Base-by-base conservation (phyloP, 2,888 invertebrate species). In the Argyresthia goedartella region DNA sequence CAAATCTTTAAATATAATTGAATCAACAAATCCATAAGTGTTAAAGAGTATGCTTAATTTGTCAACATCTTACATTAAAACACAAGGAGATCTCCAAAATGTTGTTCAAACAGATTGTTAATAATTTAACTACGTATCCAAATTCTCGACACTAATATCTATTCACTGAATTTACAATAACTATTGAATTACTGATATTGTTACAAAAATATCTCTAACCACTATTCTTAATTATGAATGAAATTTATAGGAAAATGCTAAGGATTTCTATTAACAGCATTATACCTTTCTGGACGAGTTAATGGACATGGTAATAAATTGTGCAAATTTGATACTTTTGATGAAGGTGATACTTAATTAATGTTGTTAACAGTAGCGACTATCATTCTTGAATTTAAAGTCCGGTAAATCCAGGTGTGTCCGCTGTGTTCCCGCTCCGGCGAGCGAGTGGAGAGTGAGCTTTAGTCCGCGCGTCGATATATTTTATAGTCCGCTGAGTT, bases 151-250 rank as follows among this genome's bases (percentile, higher is more conserved):
- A 59, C 58, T 58, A 62, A 57, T 60, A 68, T n/a, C 50, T 42
- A 65, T 66, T 64, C 66, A 71, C 65, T 60, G 66, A 67, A 60
- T 71, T 76, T 68, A 74, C 67, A 73, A 71, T 68, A 75, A 66
- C 74, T 81, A 80, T 74, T 69, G 75, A 80, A 76, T 76, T 44
- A 72, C 52, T 55, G 54, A 76, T 74, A 79, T 77, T 81, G 81
- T 84, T 85, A 85, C 69, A 85, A 86, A 86, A 84, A 85, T 85
- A 85, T 82, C 77, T 84, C 80, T 84, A 71, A 55, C 56, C 66
- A 74, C 81, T 84, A 84, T 77, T 70, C 81, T 85, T 81, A 79
- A 76, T 77, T 75, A 80, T 64, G 68, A 78, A 50, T 76, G 76
- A 67, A 69, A 73, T 79, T 81, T 76, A 71, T 80, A 77, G 50